Base-by-base conservation (phyloP, 2,113 vertebrate species). In the Archilochus colubris region DNA sequence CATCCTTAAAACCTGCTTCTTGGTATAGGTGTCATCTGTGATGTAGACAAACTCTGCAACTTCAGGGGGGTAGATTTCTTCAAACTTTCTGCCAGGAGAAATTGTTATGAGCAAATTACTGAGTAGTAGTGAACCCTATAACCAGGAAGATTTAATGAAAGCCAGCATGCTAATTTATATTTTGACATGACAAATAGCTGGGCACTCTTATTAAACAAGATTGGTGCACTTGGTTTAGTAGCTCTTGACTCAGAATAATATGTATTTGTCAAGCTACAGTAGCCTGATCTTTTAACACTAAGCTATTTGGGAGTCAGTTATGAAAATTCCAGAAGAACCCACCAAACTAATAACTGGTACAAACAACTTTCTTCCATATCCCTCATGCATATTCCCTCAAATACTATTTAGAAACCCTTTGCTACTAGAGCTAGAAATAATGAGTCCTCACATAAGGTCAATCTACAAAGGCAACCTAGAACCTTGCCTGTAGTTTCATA, bases 1-100 rank as follows among this genome's bases (percentile, higher is more conserved):
- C 99, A 99, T 99, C 94, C 98, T 98, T 50, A 99, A 97, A 95
- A 99, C 99, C 93, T 99, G 99, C 88, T 99, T 99, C 97, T 99
- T 99, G 12, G 99, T 99, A 77, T 99, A 99, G 62, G 99, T 99
- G 95, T 99, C 99, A 4, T 99, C 99, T 53, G 99, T 99, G 97
- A 99, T 99, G 97, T 99, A 99, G 55, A 99, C 99, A 94, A 99
- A 99, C 91, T 99, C 99, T 1, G 99, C 98, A 91, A 99, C 99
- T 98, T 99, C 99, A 20, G 99, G 99, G 54, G 99, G 99, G 88
- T 99, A 99, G 96, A 99, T 99, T 96, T 99, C 99, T 91, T 99
- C 99, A 97, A 99, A 99, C 93, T 99, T 99, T 61, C 99, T 99
- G 92, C 46, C 95, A 79, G 57, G 64, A 97, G 70, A 87, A 97